Evolutionary conservation across 2,797 vertebrate genomes (phyloP), one percentile per base, ranked within the genome.

Genomic region (Coreius guichenoti): DNA sequence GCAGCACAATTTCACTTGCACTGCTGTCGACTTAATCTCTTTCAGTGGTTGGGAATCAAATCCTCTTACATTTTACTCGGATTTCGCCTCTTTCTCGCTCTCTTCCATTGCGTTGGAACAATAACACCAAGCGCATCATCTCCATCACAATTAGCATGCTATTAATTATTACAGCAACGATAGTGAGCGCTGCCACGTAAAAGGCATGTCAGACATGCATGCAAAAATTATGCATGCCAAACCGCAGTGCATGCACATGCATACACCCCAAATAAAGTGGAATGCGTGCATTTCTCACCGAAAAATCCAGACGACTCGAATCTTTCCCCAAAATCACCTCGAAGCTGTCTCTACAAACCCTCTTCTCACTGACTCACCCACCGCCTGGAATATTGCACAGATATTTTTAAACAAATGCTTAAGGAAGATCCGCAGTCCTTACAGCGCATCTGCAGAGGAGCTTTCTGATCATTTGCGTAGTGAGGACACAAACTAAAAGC

Each of bases 1-100:
- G 97, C 97, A 97, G 96, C 96, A 95, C 96, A 95, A 95, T 97
- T 96, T 95, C 96, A 97, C 96, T 98, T 97, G 94, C 95, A 94
- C 93, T 91, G 94, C 96, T 96, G 94, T 96, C 95, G 92, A 92
- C 93, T 94, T 97, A 96, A 97, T 97, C 96, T 95, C 93, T 93
- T 93, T 93, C 94, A 92, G 92, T 93, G 93, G 93, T 95, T 94
- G 94, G 93, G 91, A 94, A 95, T 95, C 94, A 95, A 96, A 97
- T 96, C 96, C 95, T 96, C 93, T 94, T 92, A 94, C 94, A 96
- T 95, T 96, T 90, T 88, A 90, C 86, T 90, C 87, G 88, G 91
- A 85, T 90, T 91, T 84, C 88, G 88, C 70, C 49, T 17, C 70
- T 77, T 33, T 85, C 81, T 63, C 73, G 69, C 70, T 49, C 47